Evolutionary conservation across 2,113 vertebrate species (phyloP).

Genomic region (Pseudonaja textilis): DNA sequence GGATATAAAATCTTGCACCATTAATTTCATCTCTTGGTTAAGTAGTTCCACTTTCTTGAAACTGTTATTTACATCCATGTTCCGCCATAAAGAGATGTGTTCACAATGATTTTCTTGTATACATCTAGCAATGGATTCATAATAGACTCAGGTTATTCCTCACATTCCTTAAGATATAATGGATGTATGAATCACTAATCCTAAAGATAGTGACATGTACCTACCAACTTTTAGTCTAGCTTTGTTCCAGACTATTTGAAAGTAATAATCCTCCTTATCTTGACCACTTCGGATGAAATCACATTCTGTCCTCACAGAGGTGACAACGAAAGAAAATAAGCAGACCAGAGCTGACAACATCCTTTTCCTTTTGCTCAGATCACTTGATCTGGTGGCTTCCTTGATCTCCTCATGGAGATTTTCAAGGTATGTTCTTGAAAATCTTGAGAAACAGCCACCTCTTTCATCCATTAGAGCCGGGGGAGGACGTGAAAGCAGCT

Average conservation of each 20-base stretch:
- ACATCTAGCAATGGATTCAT: neutral
- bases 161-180: neutral
- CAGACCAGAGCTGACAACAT: neutral
- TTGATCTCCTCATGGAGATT: neutral
- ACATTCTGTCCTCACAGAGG: neutral
- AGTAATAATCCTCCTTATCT: neutral
- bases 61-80: constrained; percentile 47
- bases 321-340: neutral
- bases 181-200: neutral
- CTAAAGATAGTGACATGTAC: neutral
- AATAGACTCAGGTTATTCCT: neutral
- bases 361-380: neutral
- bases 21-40: constrained; percentile 13
- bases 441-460: neutral
- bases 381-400: neutral
- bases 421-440: neutral
- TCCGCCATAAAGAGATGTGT: constrained; percentile 29
- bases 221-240: neutral
- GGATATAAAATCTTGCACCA: neutral
- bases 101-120: neutral
- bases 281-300: neutral
- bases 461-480: neutral
- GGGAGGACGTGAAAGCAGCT: neutral
- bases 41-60: constrained; percentile 43
- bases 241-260: neutral